Conservation (phyloP, 2,888 invertebrate species). For the Machimus rusticus region DNA sequence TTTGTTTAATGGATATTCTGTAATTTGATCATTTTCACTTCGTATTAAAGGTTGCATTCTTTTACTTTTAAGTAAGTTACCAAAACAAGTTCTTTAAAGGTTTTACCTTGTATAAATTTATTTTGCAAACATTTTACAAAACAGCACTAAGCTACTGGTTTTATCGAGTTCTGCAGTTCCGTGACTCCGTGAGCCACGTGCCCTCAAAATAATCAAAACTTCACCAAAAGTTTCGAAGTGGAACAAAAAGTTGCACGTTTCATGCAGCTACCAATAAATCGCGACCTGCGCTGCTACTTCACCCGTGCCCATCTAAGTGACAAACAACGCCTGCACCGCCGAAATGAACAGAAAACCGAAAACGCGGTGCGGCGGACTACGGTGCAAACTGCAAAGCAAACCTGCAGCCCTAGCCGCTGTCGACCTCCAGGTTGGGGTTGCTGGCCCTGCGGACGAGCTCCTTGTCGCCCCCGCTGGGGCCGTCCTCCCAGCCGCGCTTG, state of each 20-base stretch:
- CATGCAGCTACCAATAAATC: background rate
- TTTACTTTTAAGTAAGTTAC: background rate
- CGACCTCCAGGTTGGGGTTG: conserved; percentile 7
- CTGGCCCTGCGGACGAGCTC: background rate
- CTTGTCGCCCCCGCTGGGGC: conserved; percentile 44
- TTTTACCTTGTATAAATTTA: background rate
- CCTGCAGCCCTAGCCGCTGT: background rate
- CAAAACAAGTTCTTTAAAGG: background rate
- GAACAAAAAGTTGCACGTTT: background rate
- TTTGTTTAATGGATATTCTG: too few species aligned
- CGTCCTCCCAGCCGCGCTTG: conserved; percentile 59
- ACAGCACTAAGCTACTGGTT: background rate
- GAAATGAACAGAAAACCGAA: background rate
- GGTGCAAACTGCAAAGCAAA: background rate
- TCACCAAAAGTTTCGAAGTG: background rate
- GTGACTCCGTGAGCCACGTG: background rate
- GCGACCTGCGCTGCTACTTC: background rate
- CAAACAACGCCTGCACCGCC: background rate
- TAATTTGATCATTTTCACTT: too few species aligned
- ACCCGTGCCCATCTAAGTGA: background rate
- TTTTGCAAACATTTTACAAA: background rate
- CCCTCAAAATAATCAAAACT: background rate
- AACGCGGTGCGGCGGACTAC: background rate
- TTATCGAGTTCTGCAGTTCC: background rate
- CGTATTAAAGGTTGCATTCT: too few species aligned